phyloP scores from a whole-genome alignment of 2,113 vertebrate species.

The Dipodomys spectabilis region DNA sequence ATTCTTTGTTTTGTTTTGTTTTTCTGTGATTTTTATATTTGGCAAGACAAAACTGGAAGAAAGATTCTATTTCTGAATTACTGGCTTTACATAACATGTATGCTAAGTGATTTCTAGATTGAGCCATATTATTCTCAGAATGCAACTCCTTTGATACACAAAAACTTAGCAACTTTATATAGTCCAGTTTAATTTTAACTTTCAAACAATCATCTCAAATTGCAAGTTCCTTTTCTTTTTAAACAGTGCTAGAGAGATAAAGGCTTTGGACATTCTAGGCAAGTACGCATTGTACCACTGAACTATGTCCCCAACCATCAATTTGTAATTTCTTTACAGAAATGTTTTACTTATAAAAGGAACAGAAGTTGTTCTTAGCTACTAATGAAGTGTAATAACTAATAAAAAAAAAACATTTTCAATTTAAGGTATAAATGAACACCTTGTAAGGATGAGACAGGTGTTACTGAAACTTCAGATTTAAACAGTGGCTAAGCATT shows the following conservation, averaged over 20 bases:
- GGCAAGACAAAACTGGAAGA: not conserved
- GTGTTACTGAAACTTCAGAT: constrained; percentile 21
- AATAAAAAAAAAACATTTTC: constrained; percentile 1
- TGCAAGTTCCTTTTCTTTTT: not conserved
- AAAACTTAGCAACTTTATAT: not conserved
- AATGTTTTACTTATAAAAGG: constrained; percentile 37
- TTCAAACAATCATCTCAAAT: constrained; percentile 20
- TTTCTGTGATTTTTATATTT: constrained; percentile 32
- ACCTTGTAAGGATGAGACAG: constrained; percentile 20
- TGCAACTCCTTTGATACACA: not conserved
- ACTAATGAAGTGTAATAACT: not conserved
- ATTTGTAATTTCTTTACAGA: not conserved
- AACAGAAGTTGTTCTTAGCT: not conserved
- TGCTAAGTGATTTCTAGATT: not conserved
- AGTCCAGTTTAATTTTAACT: not conserved
- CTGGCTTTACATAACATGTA: constrained; percentile 3
- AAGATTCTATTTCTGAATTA: constrained; percentile 30
- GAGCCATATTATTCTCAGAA: not conserved
- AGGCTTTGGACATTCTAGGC: not conserved
- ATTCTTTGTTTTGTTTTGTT: not conserved
- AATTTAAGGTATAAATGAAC: constrained; percentile 12
- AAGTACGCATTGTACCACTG: not conserved
- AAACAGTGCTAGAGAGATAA: no score
- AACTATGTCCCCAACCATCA: not conserved
- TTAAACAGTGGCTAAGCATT: constrained; percentile 31